Percentiles rank a stretch among this genome's conserved stretches.
Evolutionary conservation across 1,140 invertebrate species (phyloP).

Genomic region (Ceratoteleas bidentatus): DNA sequence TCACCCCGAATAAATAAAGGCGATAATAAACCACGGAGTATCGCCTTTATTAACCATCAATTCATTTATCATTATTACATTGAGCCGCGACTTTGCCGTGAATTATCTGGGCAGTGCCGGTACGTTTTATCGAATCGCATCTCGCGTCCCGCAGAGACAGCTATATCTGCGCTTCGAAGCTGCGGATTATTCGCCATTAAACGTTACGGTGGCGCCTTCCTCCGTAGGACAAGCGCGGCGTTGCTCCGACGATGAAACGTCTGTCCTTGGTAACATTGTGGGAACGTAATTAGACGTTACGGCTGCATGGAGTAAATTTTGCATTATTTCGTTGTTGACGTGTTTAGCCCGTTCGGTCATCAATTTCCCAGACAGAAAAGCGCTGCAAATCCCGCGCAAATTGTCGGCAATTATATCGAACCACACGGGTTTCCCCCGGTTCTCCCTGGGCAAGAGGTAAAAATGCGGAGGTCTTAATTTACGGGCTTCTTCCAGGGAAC

Average conservation of each 20-base stretch:
- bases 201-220: slow-evolving; percentile 21
- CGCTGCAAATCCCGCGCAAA: too few relatives aligned
- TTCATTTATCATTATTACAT: slow-evolving; percentile 25
- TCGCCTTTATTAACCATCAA: background rate
- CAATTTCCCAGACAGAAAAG: too few relatives aligned
- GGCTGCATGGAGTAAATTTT: background rate
- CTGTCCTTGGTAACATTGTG: slow-evolving; percentile 10
- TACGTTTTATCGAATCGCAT: slow-evolving; percentile 18
- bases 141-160: slow-evolving; percentile 21
- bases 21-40: slow-evolving; percentile 4
- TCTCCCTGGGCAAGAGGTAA: too few relatives aligned
- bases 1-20: slow-evolving; percentile 1
- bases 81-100: background rate
- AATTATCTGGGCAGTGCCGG: slow-evolving; percentile 1
- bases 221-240: background rate
- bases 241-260: slow-evolving; percentile 18
- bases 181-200: slow-evolving; percentile 16
- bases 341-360: too few relatives aligned
- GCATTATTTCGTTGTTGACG: background rate
- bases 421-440: too few relatives aligned
- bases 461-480: too few relatives aligned
- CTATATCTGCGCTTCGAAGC: slow-evolving; percentile 7
- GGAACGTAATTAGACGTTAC: slow-evolving; percentile 15
- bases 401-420: too few relatives aligned
- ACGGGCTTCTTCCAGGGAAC: too few relatives aligned